A percentile compares a stretch with the other conserved stretches of the same genome.
phyloP scores from a whole-genome alignment of 2,888 invertebrate species.

The Andrena bucephala region DNA sequence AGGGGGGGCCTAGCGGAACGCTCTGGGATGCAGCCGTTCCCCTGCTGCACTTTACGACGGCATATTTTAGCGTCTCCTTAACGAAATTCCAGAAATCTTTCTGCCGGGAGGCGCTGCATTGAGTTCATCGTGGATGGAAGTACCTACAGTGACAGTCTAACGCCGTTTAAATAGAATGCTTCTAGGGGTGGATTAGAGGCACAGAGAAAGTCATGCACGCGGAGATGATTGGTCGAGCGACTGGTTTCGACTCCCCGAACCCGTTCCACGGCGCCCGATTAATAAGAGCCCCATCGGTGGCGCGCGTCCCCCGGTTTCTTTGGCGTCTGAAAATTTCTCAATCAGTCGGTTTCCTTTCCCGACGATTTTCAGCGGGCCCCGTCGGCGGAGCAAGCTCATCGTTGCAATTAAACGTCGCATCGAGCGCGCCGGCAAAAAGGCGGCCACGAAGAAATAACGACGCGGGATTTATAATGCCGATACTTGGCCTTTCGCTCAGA shows the following conservation, averaged over 20 bases:
- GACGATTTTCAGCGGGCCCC: slow-evolving; percentile 46
- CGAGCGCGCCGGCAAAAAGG: slow-evolving; percentile 52
- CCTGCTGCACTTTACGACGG: background rate
- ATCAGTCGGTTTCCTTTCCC: slow-evolving; percentile 33
- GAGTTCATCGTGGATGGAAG: background rate
- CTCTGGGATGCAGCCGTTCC: background rate
- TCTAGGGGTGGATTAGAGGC: background rate
- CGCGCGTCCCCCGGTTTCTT: slow-evolving; percentile 16
- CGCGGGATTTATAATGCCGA: slow-evolving; percentile 64
- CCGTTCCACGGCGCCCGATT: slow-evolving; percentile 35
- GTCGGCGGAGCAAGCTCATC: slow-evolving; percentile 46
- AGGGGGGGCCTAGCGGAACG: slow-evolving; percentile 7
- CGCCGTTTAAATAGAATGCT: too few relatives aligned
- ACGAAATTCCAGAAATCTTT: background rate
- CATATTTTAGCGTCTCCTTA: background rate
- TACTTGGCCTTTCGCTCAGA: slow-evolving; percentile 51
- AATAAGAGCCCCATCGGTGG: slow-evolving; percentile 38
- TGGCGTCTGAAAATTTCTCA: slow-evolving; percentile 40
- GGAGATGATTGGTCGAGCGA: background rate
- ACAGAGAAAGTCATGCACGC: background rate
- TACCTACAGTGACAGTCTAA: too few relatives aligned
- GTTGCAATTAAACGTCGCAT: slow-evolving; percentile 60
- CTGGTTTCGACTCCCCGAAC: slow-evolving; percentile 34
- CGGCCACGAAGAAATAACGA: slow-evolving; percentile 55
- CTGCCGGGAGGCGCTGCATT: background rate